phyloP scores from a whole-genome alignment of 2,113 vertebrate genomes.

The Serinus canaria region DNA sequence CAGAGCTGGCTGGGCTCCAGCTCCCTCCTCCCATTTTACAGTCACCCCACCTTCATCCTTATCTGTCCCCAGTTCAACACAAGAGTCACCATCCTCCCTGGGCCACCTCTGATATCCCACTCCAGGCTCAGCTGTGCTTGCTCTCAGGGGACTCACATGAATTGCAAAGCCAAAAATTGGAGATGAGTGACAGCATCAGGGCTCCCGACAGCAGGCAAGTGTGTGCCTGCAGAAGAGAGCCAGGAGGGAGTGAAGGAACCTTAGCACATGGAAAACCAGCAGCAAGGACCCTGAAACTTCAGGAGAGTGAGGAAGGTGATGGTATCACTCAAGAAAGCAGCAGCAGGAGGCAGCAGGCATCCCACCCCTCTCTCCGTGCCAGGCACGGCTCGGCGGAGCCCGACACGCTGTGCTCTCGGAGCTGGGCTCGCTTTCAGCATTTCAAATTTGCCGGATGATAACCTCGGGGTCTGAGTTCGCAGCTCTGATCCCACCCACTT shows the following conservation, averaged over 20 bases:
- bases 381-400: background rate
- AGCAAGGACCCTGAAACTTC: background rate
- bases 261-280: background rate
- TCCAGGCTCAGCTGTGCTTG: background rate
- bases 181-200: rapidly evolving
- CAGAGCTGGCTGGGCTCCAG: background rate
- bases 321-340: background rate
- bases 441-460: conserved; percentile 48
- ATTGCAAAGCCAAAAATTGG: background rate
- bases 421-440: background rate
- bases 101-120: background rate
- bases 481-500: conserved; percentile 44
- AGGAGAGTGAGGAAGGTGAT: background rate
- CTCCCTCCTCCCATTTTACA: background rate
- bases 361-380: background rate
- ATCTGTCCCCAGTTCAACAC: background rate
- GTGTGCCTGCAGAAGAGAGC: background rate
- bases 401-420: rapidly evolving
- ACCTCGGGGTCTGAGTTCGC: background rate
- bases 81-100: background rate
- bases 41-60: background rate
- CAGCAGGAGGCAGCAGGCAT: background rate
- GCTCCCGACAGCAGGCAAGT: background rate
- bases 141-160: background rate
- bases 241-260: background rate